phyloP scores from a whole-genome alignment of 2,113 vertebrate genomes.

The Setophaga coronata region DNA sequence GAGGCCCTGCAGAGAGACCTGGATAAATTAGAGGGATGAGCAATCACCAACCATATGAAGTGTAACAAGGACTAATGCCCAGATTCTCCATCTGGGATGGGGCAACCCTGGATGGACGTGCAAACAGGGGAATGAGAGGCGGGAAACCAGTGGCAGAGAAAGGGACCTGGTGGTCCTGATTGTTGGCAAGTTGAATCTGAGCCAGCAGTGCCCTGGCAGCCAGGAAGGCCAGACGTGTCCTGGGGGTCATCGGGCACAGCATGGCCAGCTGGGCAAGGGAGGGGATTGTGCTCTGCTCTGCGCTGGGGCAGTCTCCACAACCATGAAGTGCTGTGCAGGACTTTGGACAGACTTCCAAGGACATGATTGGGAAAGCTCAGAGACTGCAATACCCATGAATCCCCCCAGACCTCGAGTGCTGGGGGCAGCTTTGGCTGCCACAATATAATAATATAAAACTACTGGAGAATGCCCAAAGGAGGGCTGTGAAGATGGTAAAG shows the following conservation, averaged over 20 bases:
- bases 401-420: neutral
- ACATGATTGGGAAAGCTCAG: constrained; percentile 94
- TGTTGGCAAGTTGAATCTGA: fast-evolving
- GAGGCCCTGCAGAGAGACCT: neutral
- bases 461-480: neutral
- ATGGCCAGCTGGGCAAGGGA: fast-evolving
- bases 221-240: fast-evolving
- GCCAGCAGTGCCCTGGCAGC: neutral
- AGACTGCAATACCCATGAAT: constrained; percentile 96
- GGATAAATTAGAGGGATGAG: neutral
- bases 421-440: neutral
- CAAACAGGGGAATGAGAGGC: neutral
- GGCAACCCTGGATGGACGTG: too few relatives aligned
- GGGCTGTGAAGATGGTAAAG: neutral
- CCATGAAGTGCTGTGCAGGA: constrained; percentile 97
- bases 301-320: constrained; percentile 19
- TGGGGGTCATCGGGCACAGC: neutral
- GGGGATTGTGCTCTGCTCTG: neutral
- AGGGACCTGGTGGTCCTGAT: neutral
- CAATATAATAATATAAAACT: neutral
- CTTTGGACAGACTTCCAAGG: constrained; percentile 92
- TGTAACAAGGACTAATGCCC: neutral
- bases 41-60: fast-evolving
- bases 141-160: fast-evolving
- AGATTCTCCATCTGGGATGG: neutral